Conservation (phyloP, 2,113 vertebrate genomes). For the Brienomyrus brachyistius region DNA sequence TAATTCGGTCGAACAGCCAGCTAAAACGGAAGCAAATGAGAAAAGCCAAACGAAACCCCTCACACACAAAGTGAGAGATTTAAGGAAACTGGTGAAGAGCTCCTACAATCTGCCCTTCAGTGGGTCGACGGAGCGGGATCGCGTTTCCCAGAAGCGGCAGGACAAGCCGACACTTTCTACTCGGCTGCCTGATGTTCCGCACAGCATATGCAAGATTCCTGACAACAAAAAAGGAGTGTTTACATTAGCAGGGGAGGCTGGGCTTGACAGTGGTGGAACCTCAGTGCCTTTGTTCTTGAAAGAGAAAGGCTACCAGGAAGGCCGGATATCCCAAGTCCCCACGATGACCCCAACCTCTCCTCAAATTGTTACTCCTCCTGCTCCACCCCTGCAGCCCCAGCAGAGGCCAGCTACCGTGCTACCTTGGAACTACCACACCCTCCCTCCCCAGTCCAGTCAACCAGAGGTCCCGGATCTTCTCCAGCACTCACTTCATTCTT, state of each 20-base stretch:
- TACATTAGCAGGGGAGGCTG: neutral
- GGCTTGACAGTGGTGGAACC: neutral
- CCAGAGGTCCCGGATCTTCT: neutral
- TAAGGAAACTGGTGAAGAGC: constrained; percentile 76
- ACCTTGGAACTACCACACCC: neutral
- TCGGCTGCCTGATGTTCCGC: constrained; percentile 21
- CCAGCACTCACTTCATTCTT: neutral
- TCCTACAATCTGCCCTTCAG: constrained; percentile 59
- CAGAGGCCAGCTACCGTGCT: neutral
- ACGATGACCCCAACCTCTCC: constrained; percentile 20
- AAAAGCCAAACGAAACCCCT: constrained; percentile 38
- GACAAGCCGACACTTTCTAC: constrained; percentile 22
- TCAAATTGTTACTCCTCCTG: constrained; percentile 23
- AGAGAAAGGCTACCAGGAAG: neutral
- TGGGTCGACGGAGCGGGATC: neutral
- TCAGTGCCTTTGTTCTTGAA: constrained; percentile 1
- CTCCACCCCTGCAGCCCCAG: constrained; percentile 28
- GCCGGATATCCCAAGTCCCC: neutral
- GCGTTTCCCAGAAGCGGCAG: constrained; percentile 13
- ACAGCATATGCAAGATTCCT: constrained; percentile 11
- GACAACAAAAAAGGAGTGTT: constrained; percentile 20
- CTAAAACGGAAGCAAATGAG: constrained; percentile 16
- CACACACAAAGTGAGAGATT: constrained; percentile 64
- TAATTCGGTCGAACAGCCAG: constrained; percentile 18
- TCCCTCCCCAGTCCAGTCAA: neutral